These are phyloP conservation scores for Meles meles DNA, from an alignment of 2,113 vertebrate genomes.

Conservation along the genomic window DNA sequence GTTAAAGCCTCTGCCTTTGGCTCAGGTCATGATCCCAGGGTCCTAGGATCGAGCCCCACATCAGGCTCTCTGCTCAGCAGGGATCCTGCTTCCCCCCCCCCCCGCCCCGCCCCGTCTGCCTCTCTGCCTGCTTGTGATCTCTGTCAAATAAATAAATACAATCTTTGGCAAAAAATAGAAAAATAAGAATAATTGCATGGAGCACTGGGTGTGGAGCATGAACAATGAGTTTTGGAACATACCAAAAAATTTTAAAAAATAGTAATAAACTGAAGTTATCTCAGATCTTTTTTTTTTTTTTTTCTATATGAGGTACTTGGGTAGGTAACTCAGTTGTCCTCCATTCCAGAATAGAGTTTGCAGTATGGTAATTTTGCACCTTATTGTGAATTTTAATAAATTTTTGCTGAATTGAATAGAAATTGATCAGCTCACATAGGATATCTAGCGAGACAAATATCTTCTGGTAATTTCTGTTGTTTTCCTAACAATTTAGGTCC, in stretches of 20 bases:
- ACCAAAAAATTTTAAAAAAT: background rate
- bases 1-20: too few relatives aligned
- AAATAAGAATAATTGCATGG: too few relatives aligned
- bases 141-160: too few relatives aligned
- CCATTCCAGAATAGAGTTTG: background rate
- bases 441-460: background rate
- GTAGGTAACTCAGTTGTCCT: background rate
- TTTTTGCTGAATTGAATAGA: background rate
- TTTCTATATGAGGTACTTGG: background rate
- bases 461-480: background rate
- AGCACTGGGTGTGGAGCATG: too few relatives aligned
- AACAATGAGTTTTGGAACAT: too few relatives aligned
- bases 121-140: too few relatives aligned
- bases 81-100: too few relatives aligned
- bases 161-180: too few relatives aligned
- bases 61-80: too few relatives aligned
- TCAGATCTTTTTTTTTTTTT: background rate
- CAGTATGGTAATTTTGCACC: background rate
- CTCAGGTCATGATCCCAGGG: too few relatives aligned
- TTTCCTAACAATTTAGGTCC: background rate
- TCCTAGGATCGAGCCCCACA: too few relatives aligned
- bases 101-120: too few relatives aligned
- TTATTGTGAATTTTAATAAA: background rate
- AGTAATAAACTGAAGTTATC: background rate
- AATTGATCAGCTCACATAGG: background rate